These are phyloP conservation scores for Cyphomyrmex costatus DNA, from an alignment of 1,140 invertebrate species.

Conservation along the genomic window DNA sequence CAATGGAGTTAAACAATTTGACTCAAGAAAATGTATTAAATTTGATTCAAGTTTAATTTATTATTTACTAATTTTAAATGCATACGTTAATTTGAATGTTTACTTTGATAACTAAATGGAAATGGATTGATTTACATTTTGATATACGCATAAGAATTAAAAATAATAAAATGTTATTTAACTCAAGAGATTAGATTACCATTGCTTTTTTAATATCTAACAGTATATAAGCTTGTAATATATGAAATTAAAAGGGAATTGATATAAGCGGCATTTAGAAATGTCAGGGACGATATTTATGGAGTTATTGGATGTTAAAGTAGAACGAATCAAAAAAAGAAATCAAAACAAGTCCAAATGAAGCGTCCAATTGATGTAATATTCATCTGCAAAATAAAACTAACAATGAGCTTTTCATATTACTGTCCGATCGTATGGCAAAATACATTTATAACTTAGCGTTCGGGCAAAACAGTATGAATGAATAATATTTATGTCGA, in stretches of 20 bases:
- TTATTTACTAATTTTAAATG: too few species aligned
- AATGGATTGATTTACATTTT: too few species aligned
- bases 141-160: too few species aligned
- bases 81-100: too few species aligned
- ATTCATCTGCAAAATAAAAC: neutral
- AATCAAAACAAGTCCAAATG: neutral
- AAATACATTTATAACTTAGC: neutral
- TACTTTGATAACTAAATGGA: too few species aligned
- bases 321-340: neutral
- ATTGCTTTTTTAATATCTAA: too few species aligned
- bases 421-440: neutral
- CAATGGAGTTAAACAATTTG: too few species aligned
- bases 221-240: too few species aligned
- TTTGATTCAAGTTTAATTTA: too few species aligned
- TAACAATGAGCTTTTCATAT: neutral
- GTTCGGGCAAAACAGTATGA: neutral
- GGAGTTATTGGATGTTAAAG: neutral
- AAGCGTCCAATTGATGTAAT: neutral
- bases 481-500: neutral
- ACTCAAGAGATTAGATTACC: too few species aligned
- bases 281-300: neutral
- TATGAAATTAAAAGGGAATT: neutral
- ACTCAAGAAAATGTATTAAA: too few species aligned
- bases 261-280: neutral
- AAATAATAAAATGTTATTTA: neutral